Evolutionary conservation across 2,113 vertebrate genomes (phyloP), one percentile per base, ranked within the genome.

Genomic region (Nerophis ophidion): DNA sequence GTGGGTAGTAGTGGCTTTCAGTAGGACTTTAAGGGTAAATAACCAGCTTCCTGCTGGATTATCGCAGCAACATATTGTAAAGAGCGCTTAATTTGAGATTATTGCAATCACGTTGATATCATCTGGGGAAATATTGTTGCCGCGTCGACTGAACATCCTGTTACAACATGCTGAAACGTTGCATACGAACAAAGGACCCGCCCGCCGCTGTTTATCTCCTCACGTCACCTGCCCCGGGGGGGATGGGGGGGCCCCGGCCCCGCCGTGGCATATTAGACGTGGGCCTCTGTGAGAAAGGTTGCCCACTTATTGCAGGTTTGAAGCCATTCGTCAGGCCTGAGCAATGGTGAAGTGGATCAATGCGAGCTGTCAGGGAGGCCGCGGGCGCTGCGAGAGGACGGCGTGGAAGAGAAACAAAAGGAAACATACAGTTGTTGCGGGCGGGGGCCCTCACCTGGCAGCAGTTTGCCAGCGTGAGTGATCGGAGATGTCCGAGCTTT

Each of bases 301-400:
- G 81, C 75, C 74, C 67, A 71, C 71, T 78, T 77, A 76, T 77
- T 84, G 72, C 79, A 74, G 66, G 61, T 65, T 84, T 68, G 61
- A 71, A 78, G 75, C 71, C 75, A 76, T 86, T 81, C 73, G 71
- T 84, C 82, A 79, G 70, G 71, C 61, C 72, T 79, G 83, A 87
- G 79, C 60, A 81, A 86, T 77, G 83, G 71, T 69, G 82, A 88
- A 76, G 75, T 74, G 76, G 85, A 86, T 87, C 83, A 75, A 86
- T 88, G 68, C 17, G 14, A 63, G 73, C 77, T 84, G 84, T 83
- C 83, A 65, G 60, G 67, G 66, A 70, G 74, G 71, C 81, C 74
- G 68, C 36, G 66, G 70, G 68, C 57, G 15, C 57, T 8, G 46
- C 76, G 77, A 72, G 77, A 63, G 54, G 81, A 81, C 75, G 19